Percentiles rank a stretch among this genome's conserved stretches.
Conservation (phyloP, 2,113 vertebrate genomes). For the Acanthisitta chloris region DNA sequence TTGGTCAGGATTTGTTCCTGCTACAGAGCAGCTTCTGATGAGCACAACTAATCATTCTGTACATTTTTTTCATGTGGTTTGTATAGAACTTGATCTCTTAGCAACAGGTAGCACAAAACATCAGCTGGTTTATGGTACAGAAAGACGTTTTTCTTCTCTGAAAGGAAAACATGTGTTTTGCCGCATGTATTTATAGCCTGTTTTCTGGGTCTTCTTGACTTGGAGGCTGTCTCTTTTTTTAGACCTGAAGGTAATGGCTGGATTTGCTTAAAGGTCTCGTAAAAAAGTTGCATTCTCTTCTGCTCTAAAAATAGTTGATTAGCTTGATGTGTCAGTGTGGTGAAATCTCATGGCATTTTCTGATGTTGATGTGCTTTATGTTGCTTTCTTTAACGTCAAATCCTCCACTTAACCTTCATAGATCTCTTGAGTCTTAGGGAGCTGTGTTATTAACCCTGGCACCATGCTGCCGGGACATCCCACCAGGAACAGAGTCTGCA, state of each 20-base stretch:
- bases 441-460: not conserved
- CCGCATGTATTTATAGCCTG: slow-evolving; percentile 45
- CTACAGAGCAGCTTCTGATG: not conserved
- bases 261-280: not conserved
- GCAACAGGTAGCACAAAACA: slow-evolving; percentile 54
- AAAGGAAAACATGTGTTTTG: not conserved
- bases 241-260: not conserved
- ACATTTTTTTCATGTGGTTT: not conserved
- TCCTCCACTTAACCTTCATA: not conserved
- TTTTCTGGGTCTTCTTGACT: slow-evolving; percentile 47
- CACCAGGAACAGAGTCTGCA: not conserved
- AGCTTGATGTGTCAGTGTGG: rapidly evolving
- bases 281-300: not conserved
- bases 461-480: not conserved
- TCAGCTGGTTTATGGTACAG: slow-evolving; percentile 13
- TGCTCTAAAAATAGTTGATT: not conserved
- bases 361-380: not conserved
- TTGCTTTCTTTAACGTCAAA: not conserved
- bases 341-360: rapidly evolving
- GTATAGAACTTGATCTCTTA: slow-evolving; percentile 41
- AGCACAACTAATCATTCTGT: not conserved
- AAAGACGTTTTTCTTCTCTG: not conserved
- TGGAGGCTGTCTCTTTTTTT: slow-evolving; percentile 23
- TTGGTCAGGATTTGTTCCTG: not conserved
- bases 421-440: not conserved